These are phyloP conservation scores for Falco concolor DNA, from an alignment of 2,797 vertebrate genomes.

Conservation along the genomic window DNA sequence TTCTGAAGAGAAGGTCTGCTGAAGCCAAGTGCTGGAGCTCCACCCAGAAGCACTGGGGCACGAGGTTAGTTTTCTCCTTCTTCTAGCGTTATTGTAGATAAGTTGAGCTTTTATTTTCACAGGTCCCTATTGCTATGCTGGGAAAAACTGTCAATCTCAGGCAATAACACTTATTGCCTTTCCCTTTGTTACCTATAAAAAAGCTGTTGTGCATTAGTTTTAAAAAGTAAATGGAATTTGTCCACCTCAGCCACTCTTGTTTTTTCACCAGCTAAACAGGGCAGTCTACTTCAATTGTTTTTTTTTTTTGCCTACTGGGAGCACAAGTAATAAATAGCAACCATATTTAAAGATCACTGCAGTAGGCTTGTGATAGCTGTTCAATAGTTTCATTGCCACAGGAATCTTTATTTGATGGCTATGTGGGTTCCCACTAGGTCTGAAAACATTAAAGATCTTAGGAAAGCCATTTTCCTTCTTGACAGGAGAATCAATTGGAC, in stretches of 20 bases:
- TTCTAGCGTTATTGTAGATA: neutral
- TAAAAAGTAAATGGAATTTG: neutral
- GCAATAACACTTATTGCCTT: neutral
- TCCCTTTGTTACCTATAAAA: neutral
- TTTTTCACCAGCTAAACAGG: neutral
- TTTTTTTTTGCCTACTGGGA: neutral
- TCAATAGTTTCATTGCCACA: neutral
- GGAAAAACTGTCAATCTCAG: neutral
- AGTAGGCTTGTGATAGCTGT: neutral
- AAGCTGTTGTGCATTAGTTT: neutral
- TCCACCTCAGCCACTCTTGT: neutral
- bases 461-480: constrained; percentile 19
- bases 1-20: neutral
- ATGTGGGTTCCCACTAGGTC: neutral
- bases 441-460: constrained; percentile 7
- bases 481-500: neutral
- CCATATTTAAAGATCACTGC: constrained; percentile 42
- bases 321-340: constrained; percentile 24
- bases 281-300: neutral
- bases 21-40: neutral
- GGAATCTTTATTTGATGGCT: neutral
- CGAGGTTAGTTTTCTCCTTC: neutral
- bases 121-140: neutral
- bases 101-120: neutral
- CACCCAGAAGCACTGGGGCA: neutral